Evolutionary conservation across 2,113 vertebrate species (phyloP).

Genomic region (Cyphomyrus plagiostoma): DNA sequence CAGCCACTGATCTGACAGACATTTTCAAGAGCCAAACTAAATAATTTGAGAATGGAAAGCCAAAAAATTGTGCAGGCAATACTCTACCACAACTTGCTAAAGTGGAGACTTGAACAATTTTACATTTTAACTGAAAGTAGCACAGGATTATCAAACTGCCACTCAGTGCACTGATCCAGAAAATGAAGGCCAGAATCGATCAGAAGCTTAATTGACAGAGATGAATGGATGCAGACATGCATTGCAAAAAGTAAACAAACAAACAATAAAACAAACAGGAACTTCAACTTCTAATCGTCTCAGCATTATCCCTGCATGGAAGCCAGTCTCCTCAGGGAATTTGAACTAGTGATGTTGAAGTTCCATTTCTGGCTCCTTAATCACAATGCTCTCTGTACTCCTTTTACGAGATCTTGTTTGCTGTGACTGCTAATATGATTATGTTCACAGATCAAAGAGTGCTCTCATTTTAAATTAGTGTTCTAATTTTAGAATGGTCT

Average conservation of each 20-base stretch:
- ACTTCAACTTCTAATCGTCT: not conserved
- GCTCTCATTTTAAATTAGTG: not conserved
- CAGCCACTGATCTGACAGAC: not conserved
- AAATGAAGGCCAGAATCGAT: not conserved
- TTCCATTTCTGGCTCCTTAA: not conserved
- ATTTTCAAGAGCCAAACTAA: not conserved
- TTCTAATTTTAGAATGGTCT: not conserved
- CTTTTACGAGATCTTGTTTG: not conserved
- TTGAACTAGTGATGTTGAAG: not conserved
- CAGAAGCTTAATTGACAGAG: not conserved
- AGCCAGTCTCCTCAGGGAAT: not conserved
- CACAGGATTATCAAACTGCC: not conserved
- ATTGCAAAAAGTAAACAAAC: not conserved
- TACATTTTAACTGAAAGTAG: not conserved
- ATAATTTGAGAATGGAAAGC: not conserved
- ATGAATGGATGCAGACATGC: not conserved
- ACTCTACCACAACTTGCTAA: not conserved
- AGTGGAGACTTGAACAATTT: not conserved
- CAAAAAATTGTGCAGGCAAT: not conserved
- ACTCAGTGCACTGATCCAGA: not conserved
- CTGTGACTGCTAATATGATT: slow-evolving; percentile 2
- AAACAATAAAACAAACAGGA: not conserved
- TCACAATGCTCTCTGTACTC: not conserved
- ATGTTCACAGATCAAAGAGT: slow-evolving; percentile 6
- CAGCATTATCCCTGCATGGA: not conserved